Evolutionary conservation across 2,888 invertebrate species (phyloP).

Genomic region (Hylaea fasciaria): DNA sequence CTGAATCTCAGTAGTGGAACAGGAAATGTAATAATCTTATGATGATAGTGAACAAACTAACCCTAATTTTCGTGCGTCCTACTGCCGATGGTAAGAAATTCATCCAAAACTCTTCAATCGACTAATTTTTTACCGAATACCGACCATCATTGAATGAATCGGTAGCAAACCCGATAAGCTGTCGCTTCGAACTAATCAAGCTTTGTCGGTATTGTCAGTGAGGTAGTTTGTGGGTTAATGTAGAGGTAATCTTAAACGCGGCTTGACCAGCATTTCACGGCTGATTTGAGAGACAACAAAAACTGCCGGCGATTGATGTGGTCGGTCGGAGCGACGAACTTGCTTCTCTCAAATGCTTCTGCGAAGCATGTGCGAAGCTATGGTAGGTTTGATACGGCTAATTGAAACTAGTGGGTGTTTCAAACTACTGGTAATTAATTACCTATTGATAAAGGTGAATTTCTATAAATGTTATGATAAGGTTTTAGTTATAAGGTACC

Average conservation of each 20-base stretch:
- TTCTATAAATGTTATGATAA: background rate
- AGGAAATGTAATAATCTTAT: too few species aligned
- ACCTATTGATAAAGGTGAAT: background rate
- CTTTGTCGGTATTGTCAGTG: background rate
- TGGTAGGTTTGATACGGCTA: background rate
- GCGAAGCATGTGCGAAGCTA: background rate
- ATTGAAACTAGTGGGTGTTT: background rate
- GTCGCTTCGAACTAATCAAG: slow-evolving; percentile 14
- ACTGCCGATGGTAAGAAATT: too few species aligned
- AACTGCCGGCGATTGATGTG: slow-evolving; percentile 56
- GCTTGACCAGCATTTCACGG: slow-evolving; percentile 64
- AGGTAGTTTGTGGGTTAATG: slow-evolving; percentile 21
- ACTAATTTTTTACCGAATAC: background rate
- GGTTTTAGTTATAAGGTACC: too few species aligned
- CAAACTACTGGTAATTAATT: too few species aligned
- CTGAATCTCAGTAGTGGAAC: too few species aligned
- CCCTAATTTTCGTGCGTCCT: too few species aligned
- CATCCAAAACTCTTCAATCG: background rate
- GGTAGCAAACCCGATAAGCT: slow-evolving; percentile 13
- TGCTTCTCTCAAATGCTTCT: background rate
- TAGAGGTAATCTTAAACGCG: slow-evolving; percentile 45
- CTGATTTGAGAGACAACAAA: slow-evolving; percentile 64
- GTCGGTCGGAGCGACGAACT: slow-evolving; percentile 35
- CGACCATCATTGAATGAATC: background rate
- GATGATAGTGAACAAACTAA: too few species aligned